Conservation (phyloP, 2,113 vertebrate species). For the Aepyceros melampus region DNA sequence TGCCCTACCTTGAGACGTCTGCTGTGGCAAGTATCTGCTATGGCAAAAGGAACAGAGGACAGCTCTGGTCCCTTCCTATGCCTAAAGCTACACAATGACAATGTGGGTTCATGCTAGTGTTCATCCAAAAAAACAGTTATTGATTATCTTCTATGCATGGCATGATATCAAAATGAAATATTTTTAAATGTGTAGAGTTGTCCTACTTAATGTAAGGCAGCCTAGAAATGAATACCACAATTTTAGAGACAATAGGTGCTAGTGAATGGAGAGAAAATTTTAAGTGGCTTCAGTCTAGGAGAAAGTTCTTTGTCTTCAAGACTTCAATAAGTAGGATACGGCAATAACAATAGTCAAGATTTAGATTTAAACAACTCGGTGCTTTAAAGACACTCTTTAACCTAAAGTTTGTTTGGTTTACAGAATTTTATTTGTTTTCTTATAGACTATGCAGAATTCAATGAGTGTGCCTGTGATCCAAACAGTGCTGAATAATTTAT, state of each 20-base stretch:
- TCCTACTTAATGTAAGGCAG: neutral
- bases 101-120: neutral
- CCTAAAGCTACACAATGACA: neutral
- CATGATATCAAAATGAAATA: neutral
- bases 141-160: neutral
- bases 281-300: neutral
- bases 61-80: neutral
- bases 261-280: neutral
- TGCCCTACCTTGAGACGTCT: neutral
- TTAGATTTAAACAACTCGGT: neutral
- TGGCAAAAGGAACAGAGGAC: neutral
- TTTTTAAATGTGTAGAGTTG: neutral
- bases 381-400: neutral
- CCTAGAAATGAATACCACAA: neutral
- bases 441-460: neutral
- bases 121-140: neutral
- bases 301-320: slow-evolving; percentile 9
- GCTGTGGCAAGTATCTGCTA: neutral
- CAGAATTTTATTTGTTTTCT: neutral
- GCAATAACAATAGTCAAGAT: neutral
- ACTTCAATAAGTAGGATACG: neutral
- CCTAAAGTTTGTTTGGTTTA: neutral
- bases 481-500: slow-evolving; percentile 42
- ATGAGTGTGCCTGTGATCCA: neutral
- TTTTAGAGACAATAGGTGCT: neutral